Conservation (phyloP, 2,113 vertebrate species). For the Burhinus bistriatus region DNA sequence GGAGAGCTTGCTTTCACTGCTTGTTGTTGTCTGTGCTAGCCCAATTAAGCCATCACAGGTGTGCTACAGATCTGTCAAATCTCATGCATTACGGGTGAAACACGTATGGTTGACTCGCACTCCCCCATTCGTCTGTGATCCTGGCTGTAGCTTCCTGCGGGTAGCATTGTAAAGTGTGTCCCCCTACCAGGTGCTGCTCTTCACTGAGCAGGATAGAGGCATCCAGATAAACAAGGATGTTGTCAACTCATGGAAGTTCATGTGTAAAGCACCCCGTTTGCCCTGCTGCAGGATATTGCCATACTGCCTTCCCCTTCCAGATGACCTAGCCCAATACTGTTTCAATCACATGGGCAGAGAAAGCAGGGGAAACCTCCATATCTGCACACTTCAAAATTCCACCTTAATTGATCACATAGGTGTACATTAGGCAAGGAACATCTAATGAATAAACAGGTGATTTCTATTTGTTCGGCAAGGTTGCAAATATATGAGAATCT, state of each 20-base stretch:
- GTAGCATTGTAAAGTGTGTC: neutral
- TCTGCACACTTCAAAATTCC: neutral
- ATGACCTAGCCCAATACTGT: neutral
- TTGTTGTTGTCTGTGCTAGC: neutral
- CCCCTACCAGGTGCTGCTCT: neutral
- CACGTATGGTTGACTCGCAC: fast-evolving
- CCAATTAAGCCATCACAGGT: neutral
- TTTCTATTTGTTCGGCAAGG: neutral
- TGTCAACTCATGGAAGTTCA: neutral
- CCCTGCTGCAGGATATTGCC: neutral
- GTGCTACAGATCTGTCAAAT: neutral
- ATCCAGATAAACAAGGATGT: neutral
- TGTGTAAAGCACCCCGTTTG: neutral
- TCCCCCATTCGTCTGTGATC: neutral
- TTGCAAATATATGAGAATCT: neutral
- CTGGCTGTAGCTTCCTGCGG: neutral
- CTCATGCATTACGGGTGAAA: neutral
- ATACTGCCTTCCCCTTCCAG: neutral
- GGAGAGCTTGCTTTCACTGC: neutral
- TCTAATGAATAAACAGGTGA: neutral
- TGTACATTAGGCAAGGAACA: neutral
- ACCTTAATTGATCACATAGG: neutral
- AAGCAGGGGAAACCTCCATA: neutral
- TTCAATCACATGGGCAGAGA: neutral
- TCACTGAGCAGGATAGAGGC: neutral